Evolutionary conservation across 2,113 vertebrate species (phyloP).

Genomic region (Grus americana): DNA sequence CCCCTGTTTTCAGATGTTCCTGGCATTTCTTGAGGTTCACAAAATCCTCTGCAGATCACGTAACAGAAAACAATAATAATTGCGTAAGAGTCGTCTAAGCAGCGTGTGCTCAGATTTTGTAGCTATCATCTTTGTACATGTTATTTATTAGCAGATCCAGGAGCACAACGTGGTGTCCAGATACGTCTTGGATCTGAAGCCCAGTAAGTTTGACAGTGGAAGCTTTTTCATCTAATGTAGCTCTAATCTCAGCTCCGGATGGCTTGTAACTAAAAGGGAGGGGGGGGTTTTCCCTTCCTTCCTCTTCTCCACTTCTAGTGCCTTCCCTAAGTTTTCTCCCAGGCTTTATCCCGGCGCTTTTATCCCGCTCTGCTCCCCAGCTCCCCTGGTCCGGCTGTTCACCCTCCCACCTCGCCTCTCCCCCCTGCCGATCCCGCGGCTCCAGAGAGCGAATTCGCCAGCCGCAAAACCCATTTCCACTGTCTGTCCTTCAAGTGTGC

Average conservation of each 20-base stretch:
- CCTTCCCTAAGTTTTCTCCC: background rate
- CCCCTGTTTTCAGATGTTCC: background rate
- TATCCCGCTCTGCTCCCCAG: background rate
- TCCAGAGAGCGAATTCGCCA: background rate
- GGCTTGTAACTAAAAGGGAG: background rate
- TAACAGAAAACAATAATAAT: background rate
- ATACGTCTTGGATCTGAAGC: background rate
- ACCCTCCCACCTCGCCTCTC: background rate
- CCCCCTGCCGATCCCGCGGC: background rate
- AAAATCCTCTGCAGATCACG: background rate
- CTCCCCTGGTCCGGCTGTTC: background rate
- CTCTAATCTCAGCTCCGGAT: background rate
- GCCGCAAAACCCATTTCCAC: background rate
- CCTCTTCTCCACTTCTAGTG: background rate
- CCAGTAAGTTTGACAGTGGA: background rate
- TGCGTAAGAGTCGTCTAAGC: accelerated
- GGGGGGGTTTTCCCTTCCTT: background rate
- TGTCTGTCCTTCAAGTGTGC: background rate
- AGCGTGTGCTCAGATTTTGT: background rate
- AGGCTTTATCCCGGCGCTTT: background rate
- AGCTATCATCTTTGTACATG: background rate
- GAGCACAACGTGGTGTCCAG: background rate
- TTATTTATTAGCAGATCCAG: background rate
- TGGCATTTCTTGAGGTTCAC: background rate
- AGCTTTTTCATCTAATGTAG: background rate